Evolutionary conservation across 2,888 invertebrate species (phyloP).

Genomic region (Drosophila cracens): DNA sequence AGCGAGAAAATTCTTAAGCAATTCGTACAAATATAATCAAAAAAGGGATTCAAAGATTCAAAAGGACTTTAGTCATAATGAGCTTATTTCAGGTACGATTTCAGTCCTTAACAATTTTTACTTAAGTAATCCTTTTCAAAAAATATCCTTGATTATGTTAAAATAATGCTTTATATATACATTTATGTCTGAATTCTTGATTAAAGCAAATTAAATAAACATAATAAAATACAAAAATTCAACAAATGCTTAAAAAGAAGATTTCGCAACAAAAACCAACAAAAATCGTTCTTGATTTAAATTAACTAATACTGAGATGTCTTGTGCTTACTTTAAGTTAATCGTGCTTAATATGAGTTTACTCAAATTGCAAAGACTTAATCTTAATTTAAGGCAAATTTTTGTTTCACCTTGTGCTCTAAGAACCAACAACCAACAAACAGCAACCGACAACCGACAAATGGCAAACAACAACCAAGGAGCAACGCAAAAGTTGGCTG

Average conservation of each 20-base stretch:
- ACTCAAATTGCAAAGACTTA: neutral
- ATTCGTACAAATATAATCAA: neutral
- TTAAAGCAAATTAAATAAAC: neutral
- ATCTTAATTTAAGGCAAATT: neutral
- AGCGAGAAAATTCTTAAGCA: neutral
- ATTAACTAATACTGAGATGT: neutral
- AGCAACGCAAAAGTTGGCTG: slow-evolving; percentile 13
- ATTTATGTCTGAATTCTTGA: neutral
- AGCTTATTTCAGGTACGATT: neutral
- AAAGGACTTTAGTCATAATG: neutral
- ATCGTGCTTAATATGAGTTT: neutral
- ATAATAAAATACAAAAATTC: neutral
- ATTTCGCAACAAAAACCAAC: neutral
- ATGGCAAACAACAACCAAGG: neutral
- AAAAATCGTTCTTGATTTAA: neutral
- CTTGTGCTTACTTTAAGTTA: neutral
- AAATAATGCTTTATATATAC: neutral
- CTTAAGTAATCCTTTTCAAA: no score
- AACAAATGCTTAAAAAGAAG: neutral
- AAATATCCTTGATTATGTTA: neutral
- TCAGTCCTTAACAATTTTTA: no score
- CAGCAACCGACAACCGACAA: neutral
- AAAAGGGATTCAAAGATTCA: neutral
- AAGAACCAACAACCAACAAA: neutral
- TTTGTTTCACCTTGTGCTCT: neutral